Conservation (phyloP, 2,113 vertebrate species). For the Asarcornis scutulata region DNA sequence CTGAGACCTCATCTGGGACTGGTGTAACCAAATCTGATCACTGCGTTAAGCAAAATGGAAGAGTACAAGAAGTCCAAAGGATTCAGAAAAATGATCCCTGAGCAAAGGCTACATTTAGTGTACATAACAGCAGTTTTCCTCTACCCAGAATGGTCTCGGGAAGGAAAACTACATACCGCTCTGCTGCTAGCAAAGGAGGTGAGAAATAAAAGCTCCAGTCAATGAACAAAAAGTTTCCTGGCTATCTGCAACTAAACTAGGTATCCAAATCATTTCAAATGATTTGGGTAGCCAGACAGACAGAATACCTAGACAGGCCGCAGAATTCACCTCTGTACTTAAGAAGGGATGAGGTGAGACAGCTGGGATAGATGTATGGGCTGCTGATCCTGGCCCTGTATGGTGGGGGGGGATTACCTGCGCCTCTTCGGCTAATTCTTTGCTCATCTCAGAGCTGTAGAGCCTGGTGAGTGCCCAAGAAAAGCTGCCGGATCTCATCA, state of each 20-base stretch:
- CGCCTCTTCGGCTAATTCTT: neutral
- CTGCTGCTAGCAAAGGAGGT: neutral
- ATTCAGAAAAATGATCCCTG: neutral
- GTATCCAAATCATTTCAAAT: neutral
- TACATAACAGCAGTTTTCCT: neutral
- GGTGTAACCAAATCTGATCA: neutral
- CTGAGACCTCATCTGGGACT: neutral
- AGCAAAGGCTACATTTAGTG: neutral
- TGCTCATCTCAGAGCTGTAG: neutral
- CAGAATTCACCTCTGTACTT: neutral
- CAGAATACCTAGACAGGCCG: neutral
- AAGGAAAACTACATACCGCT: neutral
- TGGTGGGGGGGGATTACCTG: too few relatives aligned
- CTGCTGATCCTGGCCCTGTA: neutral
- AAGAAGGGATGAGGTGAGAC: neutral
- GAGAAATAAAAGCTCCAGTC: neutral
- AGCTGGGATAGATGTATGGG: too few relatives aligned
- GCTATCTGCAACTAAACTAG: neutral
- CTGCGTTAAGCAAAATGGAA: neutral
- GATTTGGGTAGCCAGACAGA: neutral
- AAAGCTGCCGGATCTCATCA: neutral
- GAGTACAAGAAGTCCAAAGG: neutral
- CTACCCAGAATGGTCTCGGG: neutral
- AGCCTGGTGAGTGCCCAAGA: neutral
- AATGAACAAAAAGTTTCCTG: neutral